Conservation (phyloP, 2,888 invertebrate genomes). For the Pyrochroa serraticornis region DNA sequence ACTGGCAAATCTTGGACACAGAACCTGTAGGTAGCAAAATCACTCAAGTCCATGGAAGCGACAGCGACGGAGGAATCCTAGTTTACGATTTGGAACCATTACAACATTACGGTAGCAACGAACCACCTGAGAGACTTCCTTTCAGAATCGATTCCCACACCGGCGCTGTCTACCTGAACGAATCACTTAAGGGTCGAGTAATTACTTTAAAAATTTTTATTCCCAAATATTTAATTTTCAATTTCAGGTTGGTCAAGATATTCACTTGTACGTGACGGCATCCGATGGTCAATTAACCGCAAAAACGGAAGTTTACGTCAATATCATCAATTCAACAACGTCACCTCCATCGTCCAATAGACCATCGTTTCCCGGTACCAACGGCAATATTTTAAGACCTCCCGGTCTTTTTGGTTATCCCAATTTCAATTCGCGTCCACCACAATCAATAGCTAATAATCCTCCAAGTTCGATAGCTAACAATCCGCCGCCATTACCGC, state of each 20-base stretch:
- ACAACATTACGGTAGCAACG: conserved; percentile 11
- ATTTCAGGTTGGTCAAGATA: conserved; percentile 69
- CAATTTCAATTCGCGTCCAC: conserved; percentile 41
- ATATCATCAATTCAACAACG: conserved; percentile 60
- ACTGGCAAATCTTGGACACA: conserved; percentile 76
- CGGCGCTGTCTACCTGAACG: conserved; percentile 80
- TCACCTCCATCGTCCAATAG: conserved; percentile 32
- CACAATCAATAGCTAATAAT: conserved; percentile 35
- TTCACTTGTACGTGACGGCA: conserved; percentile 72
- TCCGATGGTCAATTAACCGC: conserved; percentile 69
- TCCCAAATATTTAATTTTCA: too few species aligned
- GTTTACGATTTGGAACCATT: conserved; percentile 72
- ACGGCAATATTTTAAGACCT: conserved; percentile 15
- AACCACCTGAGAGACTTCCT: conserved; percentile 63
- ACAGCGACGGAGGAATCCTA: conserved; percentile 68
- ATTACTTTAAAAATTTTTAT: too few species aligned
- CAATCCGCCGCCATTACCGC: conserved; percentile 36
- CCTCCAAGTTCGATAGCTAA: conserved; percentile 27
- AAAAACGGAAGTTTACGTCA: conserved; percentile 72
- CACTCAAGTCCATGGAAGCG: conserved; percentile 71
- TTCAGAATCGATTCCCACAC: conserved; percentile 77
- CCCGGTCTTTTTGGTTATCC: conserved; percentile 33
- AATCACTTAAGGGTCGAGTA: conserved; percentile 78
- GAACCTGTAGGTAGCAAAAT: conserved; percentile 76
- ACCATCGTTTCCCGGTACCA: conserved; percentile 34